Evolutionary conservation across 2,888 invertebrate genomes (phyloP).

Genomic region (Rhamnusium bicolor): DNA sequence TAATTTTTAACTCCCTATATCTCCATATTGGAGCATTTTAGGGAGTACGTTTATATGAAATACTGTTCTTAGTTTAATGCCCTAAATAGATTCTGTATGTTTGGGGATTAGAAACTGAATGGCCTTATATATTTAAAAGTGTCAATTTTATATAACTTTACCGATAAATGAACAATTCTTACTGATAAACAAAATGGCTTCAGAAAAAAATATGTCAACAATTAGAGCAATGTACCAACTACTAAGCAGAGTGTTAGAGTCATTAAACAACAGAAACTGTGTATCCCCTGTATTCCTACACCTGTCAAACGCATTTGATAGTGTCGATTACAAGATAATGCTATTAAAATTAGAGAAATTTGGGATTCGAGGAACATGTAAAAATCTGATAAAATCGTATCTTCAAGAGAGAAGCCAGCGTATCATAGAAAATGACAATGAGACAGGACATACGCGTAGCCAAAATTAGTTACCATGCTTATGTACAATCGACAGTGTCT

Average conservation of each 20-base stretch:
- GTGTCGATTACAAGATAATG: background rate
- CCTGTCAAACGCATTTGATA: background rate
- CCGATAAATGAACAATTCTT: background rate
- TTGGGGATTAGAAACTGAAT: too few relatives aligned
- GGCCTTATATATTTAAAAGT: too few relatives aligned
- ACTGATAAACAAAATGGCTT: background rate
- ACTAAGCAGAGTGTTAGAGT: background rate
- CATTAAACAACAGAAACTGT: background rate
- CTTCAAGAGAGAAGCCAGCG: background rate
- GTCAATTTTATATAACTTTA: too few relatives aligned
- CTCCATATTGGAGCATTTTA: too few relatives aligned
- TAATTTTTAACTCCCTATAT: too few relatives aligned
- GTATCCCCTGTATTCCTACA: background rate
- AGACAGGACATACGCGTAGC: background rate
- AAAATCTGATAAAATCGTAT: background rate
- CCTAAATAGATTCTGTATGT: too few relatives aligned
- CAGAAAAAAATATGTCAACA: background rate
- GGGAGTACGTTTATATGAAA: too few relatives aligned
- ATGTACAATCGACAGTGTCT: too few relatives aligned
- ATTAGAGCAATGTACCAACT: background rate
- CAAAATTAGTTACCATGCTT: too few relatives aligned
- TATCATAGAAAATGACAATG: background rate
- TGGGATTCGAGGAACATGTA: background rate
- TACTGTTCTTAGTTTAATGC: too few relatives aligned
- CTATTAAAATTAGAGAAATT: background rate